phyloP scores from a whole-genome alignment of 2,113 vertebrate genomes.

The Tachysurus vachellii region DNA sequence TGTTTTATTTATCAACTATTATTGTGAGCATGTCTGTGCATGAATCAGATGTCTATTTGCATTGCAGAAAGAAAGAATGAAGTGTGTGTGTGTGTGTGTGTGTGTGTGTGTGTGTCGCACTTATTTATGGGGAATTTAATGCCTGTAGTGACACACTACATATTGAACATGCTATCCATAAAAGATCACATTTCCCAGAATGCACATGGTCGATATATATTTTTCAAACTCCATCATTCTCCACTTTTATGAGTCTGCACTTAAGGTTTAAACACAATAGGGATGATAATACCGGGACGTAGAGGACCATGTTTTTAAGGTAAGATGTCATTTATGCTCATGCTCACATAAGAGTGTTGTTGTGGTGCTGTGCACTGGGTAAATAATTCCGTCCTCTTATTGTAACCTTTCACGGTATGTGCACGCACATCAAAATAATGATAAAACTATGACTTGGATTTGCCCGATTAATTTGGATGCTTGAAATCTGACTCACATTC shows the following conservation, averaged over 20 bases:
- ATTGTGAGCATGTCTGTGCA: not conserved
- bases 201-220: not conserved
- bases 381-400: not conserved
- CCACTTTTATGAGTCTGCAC: not conserved
- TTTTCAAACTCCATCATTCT: not conserved
- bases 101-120: not conserved
- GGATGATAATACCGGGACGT: not conserved
- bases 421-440: not conserved
- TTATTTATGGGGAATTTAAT: not conserved
- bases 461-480: not conserved
- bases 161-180: not conserved
- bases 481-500: not conserved
- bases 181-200: conserved; percentile 35
- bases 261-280: not conserved
- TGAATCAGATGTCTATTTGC: not conserved
- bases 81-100: not conserved
- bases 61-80: not conserved
- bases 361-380: not conserved
- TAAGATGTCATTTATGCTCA: not conserved
- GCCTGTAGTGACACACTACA: not conserved
- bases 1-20: not conserved
- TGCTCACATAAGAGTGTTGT: not conserved
- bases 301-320: not conserved
- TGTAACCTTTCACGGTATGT: not conserved
- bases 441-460: not conserved